phyloP scores from a whole-genome alignment of 2,888 invertebrate genomes.

The Leucoma salicis region DNA sequence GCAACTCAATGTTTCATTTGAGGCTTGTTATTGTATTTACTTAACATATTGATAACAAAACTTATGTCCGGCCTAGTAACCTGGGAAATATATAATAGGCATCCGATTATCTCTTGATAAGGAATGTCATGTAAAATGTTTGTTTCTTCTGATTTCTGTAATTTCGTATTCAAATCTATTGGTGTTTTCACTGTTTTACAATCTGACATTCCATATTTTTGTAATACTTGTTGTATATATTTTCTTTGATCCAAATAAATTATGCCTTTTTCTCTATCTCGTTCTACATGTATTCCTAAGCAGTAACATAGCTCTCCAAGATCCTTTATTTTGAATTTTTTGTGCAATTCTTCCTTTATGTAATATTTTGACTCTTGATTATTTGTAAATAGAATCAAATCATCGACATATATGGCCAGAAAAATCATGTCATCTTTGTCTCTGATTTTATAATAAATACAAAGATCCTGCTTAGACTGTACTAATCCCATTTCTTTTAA shows the following conservation, averaged over 20 bases:
- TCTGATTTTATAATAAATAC: conserved; percentile 1
- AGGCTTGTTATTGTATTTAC: conserved; percentile 20
- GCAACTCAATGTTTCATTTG: conserved; percentile 6
- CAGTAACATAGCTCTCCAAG: conserved; percentile 13
- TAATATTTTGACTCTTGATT: conserved; percentile 12
- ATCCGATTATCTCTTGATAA: conserved; percentile 17
- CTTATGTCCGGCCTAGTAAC: conserved; percentile 13
- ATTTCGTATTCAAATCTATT: conserved; percentile 6
- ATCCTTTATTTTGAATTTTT: conserved; percentile 19
- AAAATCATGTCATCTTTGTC: conserved; percentile 1
- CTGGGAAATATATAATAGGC: conserved; percentile 19
- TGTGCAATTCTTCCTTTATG: conserved; percentile 11
- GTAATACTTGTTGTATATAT: conserved; percentile 2
- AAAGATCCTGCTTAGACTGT: neutral
- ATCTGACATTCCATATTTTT: conserved; percentile 2
- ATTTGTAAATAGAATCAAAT: conserved; percentile 13
- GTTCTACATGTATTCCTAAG: conserved; percentile 1
- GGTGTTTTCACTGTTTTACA: conserved; percentile 5
- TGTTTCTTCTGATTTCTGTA: conserved; percentile 1
- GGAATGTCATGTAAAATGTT: conserved; percentile 7
- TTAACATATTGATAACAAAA: conserved; percentile 16
- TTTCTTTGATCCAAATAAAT: conserved; percentile 8
- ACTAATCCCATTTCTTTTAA: conserved; percentile 1
- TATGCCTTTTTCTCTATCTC: conserved; percentile 1
- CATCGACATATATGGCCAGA: conserved; percentile 7